A percentile compares a stretch with the other conserved stretches of the same genome.
Evolutionary conservation across 2,113 vertebrate species (phyloP).

Genomic region (Cisticola juncidis): DNA sequence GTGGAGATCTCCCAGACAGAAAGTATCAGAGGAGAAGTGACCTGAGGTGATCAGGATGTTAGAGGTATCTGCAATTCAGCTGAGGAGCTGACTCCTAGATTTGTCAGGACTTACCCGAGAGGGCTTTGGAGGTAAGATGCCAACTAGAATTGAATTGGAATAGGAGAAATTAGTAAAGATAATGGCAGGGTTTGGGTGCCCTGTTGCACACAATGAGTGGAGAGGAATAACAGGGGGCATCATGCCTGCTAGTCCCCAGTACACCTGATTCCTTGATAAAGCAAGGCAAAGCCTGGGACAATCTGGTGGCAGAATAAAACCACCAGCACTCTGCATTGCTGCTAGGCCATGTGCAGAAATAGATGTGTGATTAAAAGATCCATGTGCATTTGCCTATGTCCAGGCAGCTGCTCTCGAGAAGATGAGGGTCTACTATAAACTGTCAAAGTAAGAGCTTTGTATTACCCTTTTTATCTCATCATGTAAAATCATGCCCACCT

Average conservation of each 20-base stretch:
- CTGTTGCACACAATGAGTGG: background rate
- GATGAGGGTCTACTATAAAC: background rate
- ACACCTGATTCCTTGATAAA: background rate
- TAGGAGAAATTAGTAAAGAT: background rate
- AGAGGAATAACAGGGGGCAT: background rate
- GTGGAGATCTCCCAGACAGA: background rate
- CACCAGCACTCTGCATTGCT: background rate
- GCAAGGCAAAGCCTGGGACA: background rate
- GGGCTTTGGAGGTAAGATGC: background rate
- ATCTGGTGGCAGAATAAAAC: background rate
- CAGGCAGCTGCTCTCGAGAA: background rate
- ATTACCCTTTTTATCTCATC: background rate
- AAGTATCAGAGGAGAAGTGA: background rate
- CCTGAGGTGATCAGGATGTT: background rate
- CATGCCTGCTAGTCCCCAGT: background rate
- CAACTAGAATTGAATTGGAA: background rate
- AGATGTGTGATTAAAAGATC: rapidly evolving
- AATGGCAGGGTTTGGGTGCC: background rate
- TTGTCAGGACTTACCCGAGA: background rate
- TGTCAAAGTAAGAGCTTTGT: background rate
- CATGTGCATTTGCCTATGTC: rapidly evolving
- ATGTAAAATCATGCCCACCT: background rate
- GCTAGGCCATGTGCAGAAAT: background rate
- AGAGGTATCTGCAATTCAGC: background rate
- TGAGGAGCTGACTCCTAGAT: background rate